phyloP scores from a whole-genome alignment of 1,140 invertebrate genomes.

The Nebria ingens region DNA sequence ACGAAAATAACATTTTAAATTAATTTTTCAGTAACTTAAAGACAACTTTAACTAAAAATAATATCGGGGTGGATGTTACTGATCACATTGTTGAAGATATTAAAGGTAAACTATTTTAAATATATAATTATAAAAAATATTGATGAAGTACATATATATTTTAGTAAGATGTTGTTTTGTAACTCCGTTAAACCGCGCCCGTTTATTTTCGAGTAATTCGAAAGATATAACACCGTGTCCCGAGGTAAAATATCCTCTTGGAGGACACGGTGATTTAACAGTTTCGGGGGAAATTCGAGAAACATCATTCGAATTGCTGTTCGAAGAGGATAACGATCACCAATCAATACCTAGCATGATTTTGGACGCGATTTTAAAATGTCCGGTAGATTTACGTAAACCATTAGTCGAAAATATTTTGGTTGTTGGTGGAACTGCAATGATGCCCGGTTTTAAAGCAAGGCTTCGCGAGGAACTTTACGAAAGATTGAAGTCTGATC shows the following conservation, averaged over 20 bases:
- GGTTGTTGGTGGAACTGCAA: constrained; percentile 72
- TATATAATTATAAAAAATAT: constrained; percentile 9
- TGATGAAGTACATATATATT: constrained; percentile 15
- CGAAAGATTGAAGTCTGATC: constrained; percentile 46
- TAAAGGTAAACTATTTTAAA: constrained; percentile 38
- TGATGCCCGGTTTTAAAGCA: constrained; percentile 67
- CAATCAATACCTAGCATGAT: constrained; percentile 76
- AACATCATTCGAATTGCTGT: constrained; percentile 69
- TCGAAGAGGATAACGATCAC: constrained; percentile 75
- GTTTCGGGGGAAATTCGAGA: constrained; percentile 67
- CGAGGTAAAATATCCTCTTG: constrained; percentile 60
- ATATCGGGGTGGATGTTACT: constrained; percentile 37
- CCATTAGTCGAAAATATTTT: constrained; percentile 71
- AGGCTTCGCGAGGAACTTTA: constrained; percentile 66
- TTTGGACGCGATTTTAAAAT: constrained; percentile 66
- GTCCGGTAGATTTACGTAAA: constrained; percentile 60
- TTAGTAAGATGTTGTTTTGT: constrained; percentile 70
- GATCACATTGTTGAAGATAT: constrained; percentile 57
- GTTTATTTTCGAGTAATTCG: constrained; percentile 41
- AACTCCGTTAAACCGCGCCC: constrained; percentile 58
- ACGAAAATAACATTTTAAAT: constrained; percentile 16
- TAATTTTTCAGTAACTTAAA: constrained; percentile 40
- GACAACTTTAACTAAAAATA: constrained; percentile 32
- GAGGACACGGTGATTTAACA: constrained; percentile 44
- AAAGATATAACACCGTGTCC: constrained; percentile 40